These are phyloP conservation scores for Luperina nickerlii DNA, from an alignment of 2,888 invertebrate species.

Conservation along the genomic window DNA sequence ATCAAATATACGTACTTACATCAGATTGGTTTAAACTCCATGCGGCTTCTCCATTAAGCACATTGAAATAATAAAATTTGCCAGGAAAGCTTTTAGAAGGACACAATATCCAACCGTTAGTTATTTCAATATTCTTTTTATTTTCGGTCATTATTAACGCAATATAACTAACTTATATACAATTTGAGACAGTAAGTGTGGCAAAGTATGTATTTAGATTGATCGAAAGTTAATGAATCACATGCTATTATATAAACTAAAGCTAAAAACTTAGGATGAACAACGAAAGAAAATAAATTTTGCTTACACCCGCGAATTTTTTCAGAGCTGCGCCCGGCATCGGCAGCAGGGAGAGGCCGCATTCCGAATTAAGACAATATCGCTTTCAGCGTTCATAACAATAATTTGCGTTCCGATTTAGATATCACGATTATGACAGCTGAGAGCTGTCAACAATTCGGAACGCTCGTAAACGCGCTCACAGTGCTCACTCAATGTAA, in stretches of 20 bases:
- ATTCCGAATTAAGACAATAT: too few species aligned
- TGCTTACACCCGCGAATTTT: slow-evolving; percentile 77
- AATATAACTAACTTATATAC: slow-evolving; percentile 4
- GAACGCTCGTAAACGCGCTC: too few species aligned
- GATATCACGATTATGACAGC: too few species aligned
- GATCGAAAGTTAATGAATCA: not conserved
- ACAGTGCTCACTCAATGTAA: too few species aligned
- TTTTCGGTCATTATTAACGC: slow-evolving; percentile 67
- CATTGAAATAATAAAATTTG: slow-evolving; percentile 84
- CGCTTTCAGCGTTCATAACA: too few species aligned
- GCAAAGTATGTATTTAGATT: slow-evolving; percentile 7
- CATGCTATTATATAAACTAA: slow-evolving; percentile 9
- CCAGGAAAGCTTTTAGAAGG: slow-evolving; percentile 82
- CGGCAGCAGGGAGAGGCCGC: not conserved
- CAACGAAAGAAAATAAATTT: slow-evolving; percentile 50
- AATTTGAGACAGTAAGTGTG: not conserved
- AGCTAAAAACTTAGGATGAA: slow-evolving; percentile 12
- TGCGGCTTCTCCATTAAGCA: slow-evolving; percentile 76
- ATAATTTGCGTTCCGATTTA: too few species aligned
- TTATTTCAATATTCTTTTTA: slow-evolving; percentile 60
- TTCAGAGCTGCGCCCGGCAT: not conserved
- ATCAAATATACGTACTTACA: slow-evolving; percentile 70
- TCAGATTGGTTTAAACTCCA: slow-evolving; percentile 78
- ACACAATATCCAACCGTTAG: slow-evolving; percentile 79
- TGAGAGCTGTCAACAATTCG: too few species aligned